A percentile compares a stretch with the other conserved stretches of the same genome.
Conservation (phyloP, 1,140 invertebrate species). For the Solenopsis invicta region DNA sequence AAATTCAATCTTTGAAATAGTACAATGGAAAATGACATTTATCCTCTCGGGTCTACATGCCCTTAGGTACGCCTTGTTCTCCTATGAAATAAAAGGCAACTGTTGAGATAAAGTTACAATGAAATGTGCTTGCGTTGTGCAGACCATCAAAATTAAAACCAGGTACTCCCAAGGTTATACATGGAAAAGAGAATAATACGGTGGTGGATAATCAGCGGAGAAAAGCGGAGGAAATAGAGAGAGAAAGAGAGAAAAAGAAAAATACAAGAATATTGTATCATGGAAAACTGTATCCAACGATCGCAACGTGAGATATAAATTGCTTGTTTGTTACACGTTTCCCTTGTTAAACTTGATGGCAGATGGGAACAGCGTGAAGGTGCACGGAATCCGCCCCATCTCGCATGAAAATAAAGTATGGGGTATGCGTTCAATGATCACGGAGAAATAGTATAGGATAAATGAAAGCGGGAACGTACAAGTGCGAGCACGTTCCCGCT, state of each 20-base stretch:
- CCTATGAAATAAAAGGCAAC: neutral
- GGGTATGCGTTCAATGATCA: conserved; percentile 65
- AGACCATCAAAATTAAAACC: conserved; percentile 34
- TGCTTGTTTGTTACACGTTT: conserved; percentile 49
- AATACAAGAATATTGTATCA: neutral
- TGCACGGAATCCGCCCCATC: conserved; percentile 44
- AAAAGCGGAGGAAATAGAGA: neutral
- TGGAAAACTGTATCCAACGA: conserved; percentile 40
- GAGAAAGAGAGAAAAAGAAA: neutral
- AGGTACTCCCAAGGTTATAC: neutral
- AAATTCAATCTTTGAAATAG: conserved; percentile 22
- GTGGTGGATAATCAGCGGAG: neutral
- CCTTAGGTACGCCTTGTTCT: neutral
- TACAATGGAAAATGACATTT: conserved; percentile 28
- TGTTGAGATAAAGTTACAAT: conserved; percentile 24
- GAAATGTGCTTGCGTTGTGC: neutral
- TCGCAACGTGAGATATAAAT: conserved; percentile 50
- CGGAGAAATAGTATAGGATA: neutral
- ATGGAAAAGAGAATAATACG: neutral
- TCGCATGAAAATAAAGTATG: conserved; percentile 67
- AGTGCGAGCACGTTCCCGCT: conserved; percentile 50
- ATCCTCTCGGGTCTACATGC: neutral
- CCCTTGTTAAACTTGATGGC: conserved; percentile 39
- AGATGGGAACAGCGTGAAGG: conserved; percentile 36
- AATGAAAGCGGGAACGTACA: conserved; percentile 36